Evolutionary conservation across 1,140 invertebrate genomes (phyloP), one percentile per base, ranked within the genome.

Genomic region (Papilio helenus): DNA sequence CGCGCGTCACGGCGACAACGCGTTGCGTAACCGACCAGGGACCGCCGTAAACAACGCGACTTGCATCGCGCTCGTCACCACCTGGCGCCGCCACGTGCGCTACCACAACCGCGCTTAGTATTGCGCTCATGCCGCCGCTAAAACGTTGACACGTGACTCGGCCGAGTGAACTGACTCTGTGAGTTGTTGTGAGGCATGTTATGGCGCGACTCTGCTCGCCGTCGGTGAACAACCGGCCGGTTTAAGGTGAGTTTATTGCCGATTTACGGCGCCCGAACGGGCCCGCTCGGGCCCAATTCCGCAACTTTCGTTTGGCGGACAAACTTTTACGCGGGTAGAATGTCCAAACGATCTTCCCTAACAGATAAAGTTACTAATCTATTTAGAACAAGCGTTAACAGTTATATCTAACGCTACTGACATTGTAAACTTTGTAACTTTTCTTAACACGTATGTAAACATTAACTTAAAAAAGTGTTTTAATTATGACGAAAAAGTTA

Each of bases 161-260:
- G 86, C 86, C 77, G 87, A 93, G 91, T 94, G 91, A 91, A 91
- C 72, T 74, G 72, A 93, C 89, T 86, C 84, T 91, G 92, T 91
- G 91, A 90, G 88, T 90, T 90, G 61, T 90, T 93, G 93, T 93
- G 92, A 94, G 91, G 91, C 89, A 88, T 92, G 89, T 80, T 84
- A 93, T 94, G 92, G 86, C 87, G 89, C 90, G 90, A 85, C 86
- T 82, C 85, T 87, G 88, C 89, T 88, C 86, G 89, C 93, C 93
- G 93, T 84, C 92, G 92, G 92, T 88, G 88, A 89, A 87, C 87
- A 89, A 86, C 88, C 89, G 91, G 85, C 86, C 87, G 90, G 92
- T 90, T 88, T 94, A 93, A 94, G 93, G 93, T 94, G 87, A 94
- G 93, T 93, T 93, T 93, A 93, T 94, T 90, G 93, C 86, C 92